A percentile compares a stretch with the other conserved stretches of the same genome.
These are phyloP conservation scores for Bujurquina vittata DNA, from an alignment of 2,113 vertebrate species.

Conservation along the genomic window DNA sequence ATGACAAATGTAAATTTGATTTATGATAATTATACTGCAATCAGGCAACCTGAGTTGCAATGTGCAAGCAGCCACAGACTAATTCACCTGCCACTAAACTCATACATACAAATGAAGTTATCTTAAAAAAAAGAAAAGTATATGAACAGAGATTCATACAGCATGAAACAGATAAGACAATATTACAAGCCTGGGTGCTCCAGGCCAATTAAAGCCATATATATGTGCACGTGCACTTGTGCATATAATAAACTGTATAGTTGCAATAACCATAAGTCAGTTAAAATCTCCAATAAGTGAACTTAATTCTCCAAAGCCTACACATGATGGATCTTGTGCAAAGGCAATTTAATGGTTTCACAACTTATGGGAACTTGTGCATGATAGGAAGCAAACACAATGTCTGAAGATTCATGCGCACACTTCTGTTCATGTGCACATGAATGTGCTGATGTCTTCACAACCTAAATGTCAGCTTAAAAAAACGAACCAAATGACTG, in stretches of 20 bases:
- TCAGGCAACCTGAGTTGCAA: conserved; percentile 45
- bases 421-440: not conserved
- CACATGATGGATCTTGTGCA: not conserved
- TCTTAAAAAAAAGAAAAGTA: not conserved
- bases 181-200: conserved; percentile 25
- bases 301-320: conserved; percentile 16
- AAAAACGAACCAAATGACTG: conserved; percentile 13
- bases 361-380: conserved; percentile 2
- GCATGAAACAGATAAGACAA: conserved; percentile 46
- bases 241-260: not conserved
- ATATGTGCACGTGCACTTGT: not conserved
- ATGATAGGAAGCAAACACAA: not conserved
- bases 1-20: conserved; percentile 77
- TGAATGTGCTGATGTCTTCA: not conserved
- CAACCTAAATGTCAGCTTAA: conserved; percentile 20
- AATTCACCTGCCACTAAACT: conserved; percentile 67
- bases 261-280: conserved; percentile 30
- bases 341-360: conserved; percentile 17
- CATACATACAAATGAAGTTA: conserved; percentile 75
- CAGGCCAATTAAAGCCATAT: conserved; percentile 34
- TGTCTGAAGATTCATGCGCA: not conserved
- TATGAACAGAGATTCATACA: conserved; percentile 47
- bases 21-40: conserved; percentile 73
- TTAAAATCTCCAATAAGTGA: conserved; percentile 23
- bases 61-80: conserved; percentile 45